Conservation (phyloP, 2,888 invertebrate species). For the Isoperla grammatica region DNA sequence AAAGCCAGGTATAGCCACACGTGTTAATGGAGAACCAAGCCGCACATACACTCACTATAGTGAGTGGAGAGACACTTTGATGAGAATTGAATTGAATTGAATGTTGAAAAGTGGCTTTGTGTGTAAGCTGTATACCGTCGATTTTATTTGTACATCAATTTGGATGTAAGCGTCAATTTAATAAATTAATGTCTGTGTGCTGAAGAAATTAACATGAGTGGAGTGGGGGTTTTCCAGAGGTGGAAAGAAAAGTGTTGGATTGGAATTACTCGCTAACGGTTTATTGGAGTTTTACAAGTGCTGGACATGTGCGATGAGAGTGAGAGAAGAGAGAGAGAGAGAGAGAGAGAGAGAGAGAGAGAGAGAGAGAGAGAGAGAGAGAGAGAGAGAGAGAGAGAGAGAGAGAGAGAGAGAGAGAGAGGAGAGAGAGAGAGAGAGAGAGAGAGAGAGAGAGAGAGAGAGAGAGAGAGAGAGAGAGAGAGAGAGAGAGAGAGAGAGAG, state of each 20-base stretch:
- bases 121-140: constrained; percentile 20
- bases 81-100: too few relatives aligned
- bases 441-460: not conserved
- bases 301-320: not conserved
- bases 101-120: too few relatives aligned
- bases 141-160: constrained; percentile 10
- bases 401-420: constrained; percentile 19
- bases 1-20: not conserved
- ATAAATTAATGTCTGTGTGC: too few relatives aligned
- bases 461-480: too few relatives aligned
- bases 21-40: too few relatives aligned
- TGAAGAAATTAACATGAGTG: too few relatives aligned
- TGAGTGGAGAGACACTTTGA: constrained; percentile 14
- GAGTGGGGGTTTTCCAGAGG: too few relatives aligned
- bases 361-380: constrained; percentile 16
- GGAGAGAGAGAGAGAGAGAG: constrained; percentile 23
- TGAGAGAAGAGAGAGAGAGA: constrained; percentile 16
- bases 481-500: too few relatives aligned
- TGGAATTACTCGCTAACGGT: too few relatives aligned
- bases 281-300: too few relatives aligned
- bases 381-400: constrained; percentile 18
- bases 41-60: too few relatives aligned
- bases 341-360: constrained; percentile 6
- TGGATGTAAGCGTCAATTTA: not conserved
- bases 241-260: too few relatives aligned